A percentile compares a stretch with the other conserved stretches of the same genome.
phyloP scores from a whole-genome alignment of 2,888 invertebrate genomes.

The Lochmaea capreae region DNA sequence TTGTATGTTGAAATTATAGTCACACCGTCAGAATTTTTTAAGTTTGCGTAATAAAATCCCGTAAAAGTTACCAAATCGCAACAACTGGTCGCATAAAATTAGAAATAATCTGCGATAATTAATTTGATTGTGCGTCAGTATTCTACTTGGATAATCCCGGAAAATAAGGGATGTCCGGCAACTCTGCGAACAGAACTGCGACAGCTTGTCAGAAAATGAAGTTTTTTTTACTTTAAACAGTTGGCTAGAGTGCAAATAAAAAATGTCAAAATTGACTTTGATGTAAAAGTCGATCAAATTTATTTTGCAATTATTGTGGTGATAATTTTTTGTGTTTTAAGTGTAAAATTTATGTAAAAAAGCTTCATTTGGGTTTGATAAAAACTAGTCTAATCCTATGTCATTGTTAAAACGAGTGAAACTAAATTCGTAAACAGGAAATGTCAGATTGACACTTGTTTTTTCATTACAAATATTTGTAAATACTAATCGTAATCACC shows the following conservation, averaged over 20 bases:
- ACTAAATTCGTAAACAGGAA: not conserved
- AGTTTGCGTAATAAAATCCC: too few relatives aligned
- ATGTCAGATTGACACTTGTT: constrained; percentile 11
- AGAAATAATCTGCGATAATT: too few relatives aligned
- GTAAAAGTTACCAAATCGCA: too few relatives aligned
- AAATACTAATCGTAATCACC: constrained; percentile 19
- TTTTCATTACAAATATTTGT: constrained; percentile 18
- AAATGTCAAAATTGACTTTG: not conserved
- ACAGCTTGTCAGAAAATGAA: too few relatives aligned
- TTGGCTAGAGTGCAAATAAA: not conserved
- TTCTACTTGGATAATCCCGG: too few relatives aligned
- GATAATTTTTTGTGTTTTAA: not conserved
- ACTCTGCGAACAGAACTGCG: too few relatives aligned
- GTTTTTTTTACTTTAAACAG: not conserved
- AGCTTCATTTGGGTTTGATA: not conserved
- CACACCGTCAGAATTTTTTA: too few relatives aligned
- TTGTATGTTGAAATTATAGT: too few relatives aligned
- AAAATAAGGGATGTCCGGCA: too few relatives aligned
- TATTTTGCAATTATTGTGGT: not conserved
- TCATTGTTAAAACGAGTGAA: not conserved
- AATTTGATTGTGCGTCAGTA: too few relatives aligned
- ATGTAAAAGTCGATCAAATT: not conserved
- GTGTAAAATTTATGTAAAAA: not conserved
- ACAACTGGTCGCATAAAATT: too few relatives aligned
- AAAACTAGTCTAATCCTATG: not conserved